These are phyloP conservation scores for Tetragonula clypearis DNA, from an alignment of 1,140 invertebrate genomes.

Conservation along the genomic window DNA sequence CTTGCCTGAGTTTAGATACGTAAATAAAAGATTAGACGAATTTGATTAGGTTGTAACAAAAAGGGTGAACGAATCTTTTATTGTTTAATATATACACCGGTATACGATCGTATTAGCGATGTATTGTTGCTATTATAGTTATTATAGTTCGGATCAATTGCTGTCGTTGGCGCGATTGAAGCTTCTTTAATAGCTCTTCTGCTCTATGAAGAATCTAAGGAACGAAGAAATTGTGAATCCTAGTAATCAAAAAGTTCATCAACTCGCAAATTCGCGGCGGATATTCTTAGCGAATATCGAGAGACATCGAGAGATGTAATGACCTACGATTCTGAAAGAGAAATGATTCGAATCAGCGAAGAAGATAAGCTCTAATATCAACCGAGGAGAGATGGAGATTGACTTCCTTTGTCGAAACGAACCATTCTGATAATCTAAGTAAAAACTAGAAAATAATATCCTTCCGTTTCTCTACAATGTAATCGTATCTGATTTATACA, in stretches of 20 bases:
- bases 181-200: background rate
- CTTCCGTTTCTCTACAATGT: too few species aligned
- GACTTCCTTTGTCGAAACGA: too few species aligned
- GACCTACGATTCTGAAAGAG: background rate
- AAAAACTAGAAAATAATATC: too few species aligned
- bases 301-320: background rate
- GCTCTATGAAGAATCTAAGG: background rate
- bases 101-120: background rate
- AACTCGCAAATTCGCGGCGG: background rate
- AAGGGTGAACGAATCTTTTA: background rate
- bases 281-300: background rate
- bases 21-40: background rate
- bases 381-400: too few species aligned
- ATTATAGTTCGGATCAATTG: background rate
- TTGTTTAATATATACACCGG: background rate
- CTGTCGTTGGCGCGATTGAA: background rate
- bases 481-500: too few species aligned
- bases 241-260: slow-evolving; percentile 9
- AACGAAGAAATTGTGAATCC: background rate
- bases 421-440: too few species aligned
- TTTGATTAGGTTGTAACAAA: background rate
- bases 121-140: background rate
- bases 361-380: too few species aligned
- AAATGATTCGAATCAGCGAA: too few species aligned
- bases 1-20: background rate